A percentile compares a stretch with the other conserved stretches of the same genome.
Evolutionary conservation across 2,113 vertebrate species (phyloP).

Genomic region (Dipodomys ordii): DNA sequence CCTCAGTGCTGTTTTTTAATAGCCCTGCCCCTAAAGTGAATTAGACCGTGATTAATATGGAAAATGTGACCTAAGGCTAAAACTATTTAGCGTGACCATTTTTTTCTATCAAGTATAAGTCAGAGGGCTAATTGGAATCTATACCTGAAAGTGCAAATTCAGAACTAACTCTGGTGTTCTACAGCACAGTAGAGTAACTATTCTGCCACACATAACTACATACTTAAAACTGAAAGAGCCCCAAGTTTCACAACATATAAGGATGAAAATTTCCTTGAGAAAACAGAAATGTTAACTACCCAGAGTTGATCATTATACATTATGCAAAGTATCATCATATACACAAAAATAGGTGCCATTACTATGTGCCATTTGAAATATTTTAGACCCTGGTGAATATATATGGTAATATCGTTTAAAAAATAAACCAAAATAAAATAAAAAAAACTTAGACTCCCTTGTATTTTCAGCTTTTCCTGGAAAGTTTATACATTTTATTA

Average conservation of each 20-base stretch:
- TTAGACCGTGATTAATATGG: not conserved
- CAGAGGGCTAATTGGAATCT: constrained; percentile 7
- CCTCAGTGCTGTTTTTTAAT: not conserved
- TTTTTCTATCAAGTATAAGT: not conserved
- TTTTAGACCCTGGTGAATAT: not conserved
- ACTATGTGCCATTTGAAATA: not conserved
- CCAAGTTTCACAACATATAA: not conserved
- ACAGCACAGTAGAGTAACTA: not conserved
- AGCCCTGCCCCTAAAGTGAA: not conserved
- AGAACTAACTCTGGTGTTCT: not conserved
- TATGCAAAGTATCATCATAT: not conserved
- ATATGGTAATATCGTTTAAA: not conserved
- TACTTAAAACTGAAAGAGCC: not conserved
- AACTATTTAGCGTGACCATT: not conserved
- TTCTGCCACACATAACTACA: not conserved
- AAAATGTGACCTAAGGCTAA: not conserved
- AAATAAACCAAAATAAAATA: not conserved
- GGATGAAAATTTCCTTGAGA: not conserved
- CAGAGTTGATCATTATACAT: not conserved
- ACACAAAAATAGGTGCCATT: not conserved
- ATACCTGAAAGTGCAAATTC: not conserved
- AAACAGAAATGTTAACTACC: not conserved
- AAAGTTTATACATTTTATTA: constrained; percentile 33
- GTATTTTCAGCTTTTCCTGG: not conserved
- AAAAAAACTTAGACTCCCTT: not conserved